Conservation (phyloP, 2,113 vertebrate genomes). For the Taxidea taxus region DNA sequence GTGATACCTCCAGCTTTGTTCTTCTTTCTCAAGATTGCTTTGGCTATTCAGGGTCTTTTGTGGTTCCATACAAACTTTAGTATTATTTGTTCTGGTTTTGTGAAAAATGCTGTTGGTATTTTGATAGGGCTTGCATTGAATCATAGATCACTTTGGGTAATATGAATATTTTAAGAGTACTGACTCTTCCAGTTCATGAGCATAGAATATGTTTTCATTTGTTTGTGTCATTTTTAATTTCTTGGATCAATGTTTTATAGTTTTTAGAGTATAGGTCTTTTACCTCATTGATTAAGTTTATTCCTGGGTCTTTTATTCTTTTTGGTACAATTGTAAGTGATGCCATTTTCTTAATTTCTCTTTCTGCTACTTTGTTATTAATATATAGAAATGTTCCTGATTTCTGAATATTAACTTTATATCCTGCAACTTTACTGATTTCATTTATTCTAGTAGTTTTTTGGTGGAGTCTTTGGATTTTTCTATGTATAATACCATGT, state of each 20-base stretch:
- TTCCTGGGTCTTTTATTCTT: neutral
- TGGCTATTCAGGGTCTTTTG: neutral
- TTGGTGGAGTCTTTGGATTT: neutral
- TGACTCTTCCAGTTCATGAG: neutral
- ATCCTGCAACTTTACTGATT: neutral
- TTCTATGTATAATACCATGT: neutral
- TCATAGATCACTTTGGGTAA: neutral
- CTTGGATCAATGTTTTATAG: neutral
- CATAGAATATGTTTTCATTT: neutral
- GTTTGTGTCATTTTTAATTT: neutral
- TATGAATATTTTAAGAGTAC: neutral
- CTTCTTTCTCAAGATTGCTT: neutral
- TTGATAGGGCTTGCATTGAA: neutral
- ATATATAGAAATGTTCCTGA: neutral
- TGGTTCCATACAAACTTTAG: neutral
- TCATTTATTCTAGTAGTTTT: neutral
- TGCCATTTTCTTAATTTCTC: neutral
- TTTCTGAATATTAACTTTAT: neutral
- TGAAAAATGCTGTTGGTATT: neutral
- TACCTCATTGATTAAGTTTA: neutral
- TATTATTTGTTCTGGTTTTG: neutral
- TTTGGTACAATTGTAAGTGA: neutral
- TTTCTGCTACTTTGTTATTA: neutral
- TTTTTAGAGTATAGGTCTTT: neutral
- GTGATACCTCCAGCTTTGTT: neutral